Evolutionary conservation across 2,113 vertebrate species (phyloP).

Genomic region (Pionites leucogaster): DNA sequence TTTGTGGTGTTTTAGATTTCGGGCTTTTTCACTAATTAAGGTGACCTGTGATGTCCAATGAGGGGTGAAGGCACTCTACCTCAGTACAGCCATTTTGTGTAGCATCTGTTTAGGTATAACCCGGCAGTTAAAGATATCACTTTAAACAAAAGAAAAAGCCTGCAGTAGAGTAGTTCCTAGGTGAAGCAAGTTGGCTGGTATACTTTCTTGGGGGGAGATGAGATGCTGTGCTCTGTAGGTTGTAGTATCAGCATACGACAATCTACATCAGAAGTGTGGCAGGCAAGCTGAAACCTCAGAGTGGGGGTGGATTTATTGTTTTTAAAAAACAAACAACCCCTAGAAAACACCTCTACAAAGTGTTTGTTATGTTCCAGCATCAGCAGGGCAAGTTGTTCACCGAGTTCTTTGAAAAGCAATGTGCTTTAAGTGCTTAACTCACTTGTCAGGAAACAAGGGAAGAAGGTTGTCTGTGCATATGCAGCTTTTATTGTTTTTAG

Average conservation of each 20-base stretch:
- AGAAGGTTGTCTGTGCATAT: not conserved
- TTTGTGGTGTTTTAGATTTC: not conserved
- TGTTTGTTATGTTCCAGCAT: not conserved
- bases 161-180: not conserved
- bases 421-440: not conserved
- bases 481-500: not conserved
- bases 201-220: not conserved
- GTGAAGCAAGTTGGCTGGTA: not conserved
- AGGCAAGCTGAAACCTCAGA: not conserved
- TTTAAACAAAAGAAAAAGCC: not conserved
- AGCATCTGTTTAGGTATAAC: not conserved
- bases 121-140: not conserved
- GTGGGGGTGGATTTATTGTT: not conserved
- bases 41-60: not conserved
- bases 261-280: not conserved
- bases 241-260: not conserved
- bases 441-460: not conserved
- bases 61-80: not conserved
- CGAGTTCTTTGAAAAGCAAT: not conserved
- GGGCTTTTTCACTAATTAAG: not conserved
- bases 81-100: not conserved
- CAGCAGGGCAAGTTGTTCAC: not conserved
- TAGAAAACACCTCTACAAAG: too few species aligned
- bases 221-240: not conserved
- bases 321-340: not conserved